Base-by-base conservation (phyloP, 2,797 vertebrate species). In the Rhynchonycteris naso region DNA sequence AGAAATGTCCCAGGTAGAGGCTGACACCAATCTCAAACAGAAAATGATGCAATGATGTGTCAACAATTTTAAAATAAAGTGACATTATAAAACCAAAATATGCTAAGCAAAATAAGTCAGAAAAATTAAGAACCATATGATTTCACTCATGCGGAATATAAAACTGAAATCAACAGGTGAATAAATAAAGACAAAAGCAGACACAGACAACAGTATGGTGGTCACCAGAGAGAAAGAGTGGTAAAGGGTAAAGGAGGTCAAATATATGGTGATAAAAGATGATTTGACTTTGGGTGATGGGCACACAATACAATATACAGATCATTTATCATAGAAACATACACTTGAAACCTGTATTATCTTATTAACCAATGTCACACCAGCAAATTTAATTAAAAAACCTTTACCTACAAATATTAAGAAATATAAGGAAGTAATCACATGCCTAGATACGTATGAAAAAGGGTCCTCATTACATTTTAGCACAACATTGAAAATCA, bases 351-450 rank as follows among this genome's bases (percentile, higher is more conserved):
- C 30, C 52, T 13, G 5, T 56, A 30, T 33, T 7, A 56, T 24
- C 21, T 59, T 43, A 38, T 59, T 35, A 56, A 35, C n/a, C 54
- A 58, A 58, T 35, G 22, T 15, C 14, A 18, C 4, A 7, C 24
- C 7, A 38, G 11, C 38, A 79, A 58, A 28, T 76, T 59, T 43
- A 38, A 38, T 19, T 79, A 24, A 24, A 63, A 66, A 50, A 7
- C 5, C 2, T 88, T 58, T 75, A 58, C 54, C 71, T 38, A 14
- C 19, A 83, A 68, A 56, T 90, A 38, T 47, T 83, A 61, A 71
- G 38, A 80, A 76, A 93, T 89, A 19, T 3, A 66, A 76, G 72
- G 80, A 95, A 82, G 84, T 54, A 52, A 81, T 47, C 61, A 35
- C 28, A 19, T 92, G 28, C 10, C 12, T 16, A 76, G 68, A 82